phyloP scores from a whole-genome alignment of 2,797 vertebrate genomes.

The Cyclura pinguis region DNA sequence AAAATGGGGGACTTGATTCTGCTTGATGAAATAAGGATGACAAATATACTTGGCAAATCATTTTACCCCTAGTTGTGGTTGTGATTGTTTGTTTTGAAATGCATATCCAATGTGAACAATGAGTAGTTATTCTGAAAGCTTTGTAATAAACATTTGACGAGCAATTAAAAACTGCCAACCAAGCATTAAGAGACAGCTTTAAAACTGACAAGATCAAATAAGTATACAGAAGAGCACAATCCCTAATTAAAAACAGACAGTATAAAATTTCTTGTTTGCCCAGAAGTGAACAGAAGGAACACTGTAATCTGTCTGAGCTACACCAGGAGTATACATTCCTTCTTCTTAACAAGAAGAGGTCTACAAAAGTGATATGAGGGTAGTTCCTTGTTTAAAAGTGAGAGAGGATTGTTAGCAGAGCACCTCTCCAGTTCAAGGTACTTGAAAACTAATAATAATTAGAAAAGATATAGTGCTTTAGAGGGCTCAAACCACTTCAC shows the following conservation, averaged over 20 bases:
- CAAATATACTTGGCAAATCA: background rate
- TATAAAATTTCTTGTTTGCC: slow-evolving; percentile 16
- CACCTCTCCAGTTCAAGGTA: background rate
- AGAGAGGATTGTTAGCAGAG: background rate
- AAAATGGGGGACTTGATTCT: background rate
- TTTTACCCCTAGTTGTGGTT: background rate
- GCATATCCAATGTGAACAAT: background rate
- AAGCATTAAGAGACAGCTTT: slow-evolving; percentile 32
- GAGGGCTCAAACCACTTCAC: background rate
- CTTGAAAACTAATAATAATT: background rate
- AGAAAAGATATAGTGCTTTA: background rate
- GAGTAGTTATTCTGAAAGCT: slow-evolving; percentile 4
- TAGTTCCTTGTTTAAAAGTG: background rate
- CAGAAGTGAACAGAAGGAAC: background rate
- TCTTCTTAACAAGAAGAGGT: background rate
- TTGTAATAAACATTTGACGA: slow-evolving; percentile 26
- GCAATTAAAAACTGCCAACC: slow-evolving; percentile 43
- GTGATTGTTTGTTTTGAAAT: slow-evolving; percentile 4
- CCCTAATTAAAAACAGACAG: slow-evolving; percentile 31
- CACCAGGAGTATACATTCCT: background rate
- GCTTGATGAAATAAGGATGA: background rate
- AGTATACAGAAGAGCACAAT: slow-evolving; percentile 17
- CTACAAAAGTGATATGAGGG: background rate
- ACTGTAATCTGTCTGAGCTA: slow-evolving; percentile 10
- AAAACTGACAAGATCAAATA: slow-evolving; percentile 25